Conservation (phyloP, 1,140 invertebrate genomes). For the Eurosta solidaginis region DNA sequence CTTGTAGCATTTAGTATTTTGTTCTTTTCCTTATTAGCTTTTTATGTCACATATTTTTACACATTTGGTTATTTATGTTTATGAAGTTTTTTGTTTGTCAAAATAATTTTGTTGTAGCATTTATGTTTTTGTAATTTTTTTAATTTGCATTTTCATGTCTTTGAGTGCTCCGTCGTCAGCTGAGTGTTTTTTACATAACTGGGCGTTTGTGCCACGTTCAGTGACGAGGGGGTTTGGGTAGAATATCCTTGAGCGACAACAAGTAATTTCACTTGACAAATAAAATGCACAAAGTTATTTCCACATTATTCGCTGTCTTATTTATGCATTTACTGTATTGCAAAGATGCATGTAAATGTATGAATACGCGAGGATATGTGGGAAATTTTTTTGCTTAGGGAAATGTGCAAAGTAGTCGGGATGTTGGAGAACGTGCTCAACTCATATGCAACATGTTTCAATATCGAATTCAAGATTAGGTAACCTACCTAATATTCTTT, state of each 20-base stretch:
- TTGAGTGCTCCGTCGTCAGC: not conserved
- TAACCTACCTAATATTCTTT: no score
- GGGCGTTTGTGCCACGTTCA: constrained; percentile 28
- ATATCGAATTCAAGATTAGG: no score
- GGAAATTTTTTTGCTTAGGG: no score
- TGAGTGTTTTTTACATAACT: constrained; percentile 24
- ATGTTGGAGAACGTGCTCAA: no score
- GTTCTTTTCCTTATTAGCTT: not conserved
- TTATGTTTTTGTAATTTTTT: constrained; percentile 30
- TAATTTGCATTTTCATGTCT: constrained; percentile 39
- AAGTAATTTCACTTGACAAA: constrained; percentile 57
- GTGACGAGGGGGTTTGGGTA: not conserved
- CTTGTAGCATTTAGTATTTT: not conserved
- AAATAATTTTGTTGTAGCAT: not conserved
- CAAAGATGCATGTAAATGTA: not conserved
- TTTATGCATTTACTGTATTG: constrained; percentile 36
- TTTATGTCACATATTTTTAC: not conserved
- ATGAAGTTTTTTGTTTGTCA: not conserved
- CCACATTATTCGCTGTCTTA: not conserved
- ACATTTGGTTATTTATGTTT: not conserved
- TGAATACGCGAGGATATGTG: no score
- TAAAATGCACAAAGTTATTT: constrained; percentile 55
- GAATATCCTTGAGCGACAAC: constrained; percentile 48
- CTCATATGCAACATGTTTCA: no score
- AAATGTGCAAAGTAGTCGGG: no score